phyloP scores from a whole-genome alignment of 2,888 invertebrate species.

The Perdita meconis region DNA sequence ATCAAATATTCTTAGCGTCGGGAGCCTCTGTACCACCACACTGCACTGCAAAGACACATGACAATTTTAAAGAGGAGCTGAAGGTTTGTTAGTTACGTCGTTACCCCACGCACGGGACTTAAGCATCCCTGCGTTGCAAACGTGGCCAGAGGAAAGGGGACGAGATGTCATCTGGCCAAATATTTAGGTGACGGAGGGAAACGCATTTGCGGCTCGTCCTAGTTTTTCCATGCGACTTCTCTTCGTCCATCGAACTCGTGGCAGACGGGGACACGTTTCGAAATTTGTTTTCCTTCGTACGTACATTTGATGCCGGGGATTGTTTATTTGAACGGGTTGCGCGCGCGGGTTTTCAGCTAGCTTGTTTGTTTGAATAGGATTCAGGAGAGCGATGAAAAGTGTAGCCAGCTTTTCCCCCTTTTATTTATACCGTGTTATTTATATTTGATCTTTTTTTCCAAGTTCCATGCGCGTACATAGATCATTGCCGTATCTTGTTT shows the following conservation, averaged over 20 bases:
- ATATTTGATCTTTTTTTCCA: constrained; percentile 7
- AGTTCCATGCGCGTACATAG: constrained; percentile 3
- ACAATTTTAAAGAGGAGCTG: no score
- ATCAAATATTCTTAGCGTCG: no score
- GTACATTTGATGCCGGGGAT: constrained; percentile 23
- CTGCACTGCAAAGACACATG: no score
- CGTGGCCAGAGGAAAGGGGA: constrained; percentile 45
- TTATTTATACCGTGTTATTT: constrained; percentile 34
- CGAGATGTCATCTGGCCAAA: constrained; percentile 74
- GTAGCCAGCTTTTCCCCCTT: constrained; percentile 18
- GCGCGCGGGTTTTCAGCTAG: constrained; percentile 5
- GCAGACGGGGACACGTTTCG: background rate
- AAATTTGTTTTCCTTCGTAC: constrained; percentile 45
- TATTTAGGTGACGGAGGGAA: constrained; percentile 74
- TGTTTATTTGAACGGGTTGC: constrained; percentile 42
- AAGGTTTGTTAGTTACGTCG: no score
- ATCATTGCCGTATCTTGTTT: background rate
- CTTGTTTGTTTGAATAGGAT: constrained; percentile 37
- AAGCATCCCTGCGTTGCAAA: background rate
- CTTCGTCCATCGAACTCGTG: background rate
- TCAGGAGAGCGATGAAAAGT: constrained; percentile 39
- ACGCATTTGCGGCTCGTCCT: constrained; percentile 61
- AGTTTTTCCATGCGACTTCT: constrained; percentile 6
- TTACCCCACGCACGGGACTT: no score
- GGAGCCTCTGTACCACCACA: no score